Conservation (phyloP, 2,888 invertebrate species). For the Eurytoma californica region DNA sequence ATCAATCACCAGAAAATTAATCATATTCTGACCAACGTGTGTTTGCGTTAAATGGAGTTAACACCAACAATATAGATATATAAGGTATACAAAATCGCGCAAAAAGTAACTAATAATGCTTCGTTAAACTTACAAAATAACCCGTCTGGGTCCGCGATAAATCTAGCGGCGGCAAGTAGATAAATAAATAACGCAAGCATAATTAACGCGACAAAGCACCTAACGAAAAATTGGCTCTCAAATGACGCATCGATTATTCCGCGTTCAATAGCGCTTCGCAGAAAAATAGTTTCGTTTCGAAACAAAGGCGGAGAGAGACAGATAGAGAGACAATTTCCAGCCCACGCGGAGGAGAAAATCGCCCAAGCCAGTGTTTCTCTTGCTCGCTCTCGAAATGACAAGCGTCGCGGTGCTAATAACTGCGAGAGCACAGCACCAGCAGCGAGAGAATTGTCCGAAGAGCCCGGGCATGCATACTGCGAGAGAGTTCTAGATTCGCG, state of each 20-base stretch:
- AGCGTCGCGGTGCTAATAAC: slow-evolving; percentile 24
- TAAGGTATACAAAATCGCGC: too few relatives aligned
- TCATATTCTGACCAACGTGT: too few relatives aligned
- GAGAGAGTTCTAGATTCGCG: slow-evolving; percentile 32
- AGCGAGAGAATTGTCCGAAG: neutral
- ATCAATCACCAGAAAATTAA: too few relatives aligned
- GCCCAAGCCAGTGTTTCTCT: neutral
- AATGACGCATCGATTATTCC: neutral
- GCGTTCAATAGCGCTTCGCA: neutral
- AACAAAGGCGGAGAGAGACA: neutral
- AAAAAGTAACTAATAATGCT: too few relatives aligned
- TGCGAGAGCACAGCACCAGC: neutral
- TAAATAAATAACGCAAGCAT: too few relatives aligned
- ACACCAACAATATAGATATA: too few relatives aligned
- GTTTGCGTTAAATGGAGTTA: too few relatives aligned
- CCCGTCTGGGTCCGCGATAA: too few relatives aligned
- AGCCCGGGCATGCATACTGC: neutral
- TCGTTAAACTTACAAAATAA: too few relatives aligned
- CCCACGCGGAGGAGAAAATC: neutral
- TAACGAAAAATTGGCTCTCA: too few relatives aligned
- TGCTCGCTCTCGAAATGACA: slow-evolving; percentile 20
- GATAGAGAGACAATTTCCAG: neutral
- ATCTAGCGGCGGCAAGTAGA: too few relatives aligned
- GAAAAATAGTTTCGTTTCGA: slow-evolving; percentile 17
- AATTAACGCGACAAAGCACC: too few relatives aligned